These are phyloP conservation scores for Psophia crepitans DNA, from an alignment of 2,113 vertebrate species.

Conservation along the genomic window DNA sequence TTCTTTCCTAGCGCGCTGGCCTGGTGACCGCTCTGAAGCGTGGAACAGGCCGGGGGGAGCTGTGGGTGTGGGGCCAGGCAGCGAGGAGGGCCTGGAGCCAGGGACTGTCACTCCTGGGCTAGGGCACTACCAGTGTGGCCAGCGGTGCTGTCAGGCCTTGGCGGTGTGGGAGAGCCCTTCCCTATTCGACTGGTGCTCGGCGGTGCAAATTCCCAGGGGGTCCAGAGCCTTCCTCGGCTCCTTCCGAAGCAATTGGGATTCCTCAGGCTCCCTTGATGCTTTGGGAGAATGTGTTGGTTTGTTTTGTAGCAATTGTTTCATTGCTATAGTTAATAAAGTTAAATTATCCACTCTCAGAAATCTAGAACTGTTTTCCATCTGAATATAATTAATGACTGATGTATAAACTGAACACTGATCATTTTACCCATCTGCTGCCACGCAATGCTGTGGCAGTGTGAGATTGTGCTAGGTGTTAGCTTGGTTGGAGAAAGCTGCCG, in stretches of 20 bases:
- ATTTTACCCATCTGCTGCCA: neutral
- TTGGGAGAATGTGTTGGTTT: too few relatives aligned
- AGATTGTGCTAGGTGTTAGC: neutral
- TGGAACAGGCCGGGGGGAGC: neutral
- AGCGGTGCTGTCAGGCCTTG: accelerated
- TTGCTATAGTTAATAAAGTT: neutral
- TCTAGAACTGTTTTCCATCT: neutral
- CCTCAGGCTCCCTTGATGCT: too few relatives aligned
- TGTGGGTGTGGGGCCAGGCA: too few relatives aligned
- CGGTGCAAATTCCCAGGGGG: accelerated
- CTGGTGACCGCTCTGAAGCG: too few relatives aligned
- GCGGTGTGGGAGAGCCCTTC: neutral
- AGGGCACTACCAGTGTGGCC: neutral
- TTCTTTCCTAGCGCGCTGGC: too few relatives aligned
- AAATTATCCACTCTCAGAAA: accelerated
- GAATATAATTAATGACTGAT: accelerated
- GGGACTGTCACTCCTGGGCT: too few relatives aligned
- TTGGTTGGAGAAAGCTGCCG: neutral
- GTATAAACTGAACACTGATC: neutral
- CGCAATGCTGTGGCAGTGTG: accelerated
- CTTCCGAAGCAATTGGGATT: neutral
- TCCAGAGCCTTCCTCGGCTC: neutral
- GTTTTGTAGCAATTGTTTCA: neutral
- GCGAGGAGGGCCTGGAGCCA: neutral
- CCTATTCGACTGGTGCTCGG: accelerated